Base-by-base conservation (phyloP, 2,113 vertebrate genomes). In the Xiphophorus hellerii region DNA sequence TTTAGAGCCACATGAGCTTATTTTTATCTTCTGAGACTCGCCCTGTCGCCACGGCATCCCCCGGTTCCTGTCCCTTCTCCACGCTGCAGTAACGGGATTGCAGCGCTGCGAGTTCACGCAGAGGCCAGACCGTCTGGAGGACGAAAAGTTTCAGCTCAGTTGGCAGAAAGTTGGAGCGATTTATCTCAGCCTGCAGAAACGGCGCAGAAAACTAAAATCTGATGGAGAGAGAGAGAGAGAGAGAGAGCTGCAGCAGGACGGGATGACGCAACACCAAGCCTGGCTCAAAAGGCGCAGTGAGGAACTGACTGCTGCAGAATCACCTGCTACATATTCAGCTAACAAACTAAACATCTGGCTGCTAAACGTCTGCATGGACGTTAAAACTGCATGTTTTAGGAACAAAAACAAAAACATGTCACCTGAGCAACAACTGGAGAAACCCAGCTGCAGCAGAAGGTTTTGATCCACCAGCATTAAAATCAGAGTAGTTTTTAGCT, bases 1-100 rank as follows among this genome's bases (percentile, higher is more conserved):
- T 92, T 92, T 92, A 78, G 84, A 89, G 90, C 91, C 90, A 90
- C 92, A 91, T 86, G 83, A 91, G 92, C 93, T 94, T 93, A 93
- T 89, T 90, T 82, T 91, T 90, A 91, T 92, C 91, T 90, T n/a
- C 78, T 63, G 74, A 88, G 86, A 89, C 86, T 12, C 10, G 35
- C 10, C 10, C 2, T 10, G 35, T 37, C 10, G 10, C 35, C 35
- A 37, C 10, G 10, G 35, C 35, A 3, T 11, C 35, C 35, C 35
- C 35, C 35, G 35, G 35, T 11, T 37, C 35, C 35, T 10, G 10
- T 37, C 35, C 6, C 0, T 77, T 82, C 83, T 86, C 77, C 83
- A 86, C 91, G 71, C 82, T 73, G 72, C 48, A 78, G 88, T 91
- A 90, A 91, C 81, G 78, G 89, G 87, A 92, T 93, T 89, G 90